phyloP scores from a whole-genome alignment of 2,888 invertebrate species.

The Dasypolia templi region DNA sequence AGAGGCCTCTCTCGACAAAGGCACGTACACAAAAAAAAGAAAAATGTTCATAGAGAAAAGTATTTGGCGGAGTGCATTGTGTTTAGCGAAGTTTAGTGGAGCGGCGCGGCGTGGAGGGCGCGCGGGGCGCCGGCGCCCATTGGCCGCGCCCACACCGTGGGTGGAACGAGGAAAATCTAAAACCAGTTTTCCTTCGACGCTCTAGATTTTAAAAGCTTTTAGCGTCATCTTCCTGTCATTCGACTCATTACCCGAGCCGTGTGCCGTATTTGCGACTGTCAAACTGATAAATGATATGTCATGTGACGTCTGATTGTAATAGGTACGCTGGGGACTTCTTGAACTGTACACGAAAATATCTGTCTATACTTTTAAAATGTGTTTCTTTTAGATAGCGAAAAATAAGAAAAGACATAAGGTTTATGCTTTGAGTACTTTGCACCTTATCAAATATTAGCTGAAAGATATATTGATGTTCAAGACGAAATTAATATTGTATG shows the following conservation, averaged over 20 bases:
- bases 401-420: background rate
- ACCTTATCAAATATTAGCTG: background rate
- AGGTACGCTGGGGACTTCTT: conserved; percentile 72
- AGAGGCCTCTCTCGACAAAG: conserved; percentile 39
- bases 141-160: conserved; percentile 87
- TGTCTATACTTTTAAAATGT: too few species aligned
- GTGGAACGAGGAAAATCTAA: conserved; percentile 85
- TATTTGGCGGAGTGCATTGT: conserved; percentile 71
- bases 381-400: background rate
- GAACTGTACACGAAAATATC: conserved; percentile 56
- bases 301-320: conserved; percentile 81
- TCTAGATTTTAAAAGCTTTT: conserved; percentile 87
- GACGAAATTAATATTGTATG: background rate
- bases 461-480: background rate
- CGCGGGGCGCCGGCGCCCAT: conserved; percentile 82
- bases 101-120: conserved; percentile 71
- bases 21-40: conserved; percentile 46
- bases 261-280: conserved; percentile 74
- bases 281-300: conserved; percentile 72
- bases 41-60: conserved; percentile 57
- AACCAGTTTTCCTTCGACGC: conserved; percentile 80
- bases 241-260: conserved; percentile 76
- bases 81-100: conserved; percentile 74
- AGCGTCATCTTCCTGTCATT: conserved; percentile 84
- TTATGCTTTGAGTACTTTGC: background rate